These are phyloP conservation scores for Meloidogyne exigua DNA, from an alignment of 1,140 invertebrate species.

Conservation along the genomic window DNA sequence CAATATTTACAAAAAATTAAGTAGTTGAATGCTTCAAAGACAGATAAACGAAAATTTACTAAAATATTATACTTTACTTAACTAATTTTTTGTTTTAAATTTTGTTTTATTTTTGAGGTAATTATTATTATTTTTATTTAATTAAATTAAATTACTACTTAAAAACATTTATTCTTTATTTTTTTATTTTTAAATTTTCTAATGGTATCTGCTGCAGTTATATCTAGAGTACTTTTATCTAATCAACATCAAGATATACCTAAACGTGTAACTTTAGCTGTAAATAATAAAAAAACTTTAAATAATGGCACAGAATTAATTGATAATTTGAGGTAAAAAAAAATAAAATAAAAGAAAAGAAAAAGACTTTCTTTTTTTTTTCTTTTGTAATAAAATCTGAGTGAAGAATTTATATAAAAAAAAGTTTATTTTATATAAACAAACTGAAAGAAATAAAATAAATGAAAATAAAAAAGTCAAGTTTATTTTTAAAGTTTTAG, in stretches of 20 bases:
- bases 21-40: too few relatives aligned
- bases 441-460: too few relatives aligned
- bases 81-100: too few relatives aligned
- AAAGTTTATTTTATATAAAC: too few relatives aligned
- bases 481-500: not conserved
- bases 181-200: not conserved
- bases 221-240: not conserved
- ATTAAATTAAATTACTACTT: too few relatives aligned
- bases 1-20: too few relatives aligned
- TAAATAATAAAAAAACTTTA: not conserved
- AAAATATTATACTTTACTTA: too few relatives aligned
- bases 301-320: not conserved
- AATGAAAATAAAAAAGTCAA: not conserved
- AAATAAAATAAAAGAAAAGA: not conserved
- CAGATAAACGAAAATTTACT: too few relatives aligned
- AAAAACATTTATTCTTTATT: not conserved
- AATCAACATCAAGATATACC: not conserved
- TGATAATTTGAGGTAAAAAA: not conserved
- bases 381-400: not conserved
- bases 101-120: too few relatives aligned
- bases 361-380: not conserved
- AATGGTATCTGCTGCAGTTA: not conserved
- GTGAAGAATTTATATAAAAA: not conserved
- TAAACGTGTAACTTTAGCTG: not conserved
- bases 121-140: too few relatives aligned